These are phyloP conservation scores for Odontophorus gujanensis DNA, from an alignment of 2,113 vertebrate genomes.

Conservation along the genomic window DNA sequence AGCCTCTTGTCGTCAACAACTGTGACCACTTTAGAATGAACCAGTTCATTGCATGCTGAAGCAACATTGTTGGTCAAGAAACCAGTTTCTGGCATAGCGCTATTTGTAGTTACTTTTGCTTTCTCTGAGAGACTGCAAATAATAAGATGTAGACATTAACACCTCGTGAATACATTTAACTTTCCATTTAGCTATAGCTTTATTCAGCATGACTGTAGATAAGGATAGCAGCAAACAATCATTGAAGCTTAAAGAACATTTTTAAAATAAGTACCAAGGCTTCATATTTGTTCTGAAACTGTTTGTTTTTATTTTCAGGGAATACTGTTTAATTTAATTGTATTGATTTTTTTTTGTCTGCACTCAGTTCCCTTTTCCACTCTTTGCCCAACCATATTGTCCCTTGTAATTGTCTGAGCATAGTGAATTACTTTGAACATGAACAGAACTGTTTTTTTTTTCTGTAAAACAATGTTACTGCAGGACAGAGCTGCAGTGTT, in stretches of 20 bases:
- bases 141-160: conserved; percentile 88
- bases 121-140: conserved; percentile 87
- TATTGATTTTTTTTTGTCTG: conserved; percentile 79
- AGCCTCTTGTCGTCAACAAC: conserved; percentile 85
- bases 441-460: conserved; percentile 78
- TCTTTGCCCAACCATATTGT: conserved; percentile 74
- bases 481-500: conserved; percentile 81
- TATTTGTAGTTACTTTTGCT: conserved; percentile 92
- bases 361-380: conserved; percentile 77
- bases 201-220: conserved; percentile 92
- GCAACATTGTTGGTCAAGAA: conserved; percentile 85
- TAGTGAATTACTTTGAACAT: conserved; percentile 82
- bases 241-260: conserved; percentile 87
- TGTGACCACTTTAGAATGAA: conserved; percentile 84
- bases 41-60: conserved; percentile 88
- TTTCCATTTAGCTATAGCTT: conserved; percentile 88
- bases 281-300: conserved; percentile 82
- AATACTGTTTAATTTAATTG: conserved; percentile 87
- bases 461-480: conserved; percentile 82
- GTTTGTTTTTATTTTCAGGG: conserved; percentile 85
- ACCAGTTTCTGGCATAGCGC: conserved; percentile 86
- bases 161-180: conserved; percentile 86
- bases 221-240: conserved; percentile 87
- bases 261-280: conserved; percentile 83
- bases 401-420: conserved; percentile 81